Evolutionary conservation across 1,140 invertebrate genomes (phyloP).

Genomic region (Ceratosolen fusciceps): DNA sequence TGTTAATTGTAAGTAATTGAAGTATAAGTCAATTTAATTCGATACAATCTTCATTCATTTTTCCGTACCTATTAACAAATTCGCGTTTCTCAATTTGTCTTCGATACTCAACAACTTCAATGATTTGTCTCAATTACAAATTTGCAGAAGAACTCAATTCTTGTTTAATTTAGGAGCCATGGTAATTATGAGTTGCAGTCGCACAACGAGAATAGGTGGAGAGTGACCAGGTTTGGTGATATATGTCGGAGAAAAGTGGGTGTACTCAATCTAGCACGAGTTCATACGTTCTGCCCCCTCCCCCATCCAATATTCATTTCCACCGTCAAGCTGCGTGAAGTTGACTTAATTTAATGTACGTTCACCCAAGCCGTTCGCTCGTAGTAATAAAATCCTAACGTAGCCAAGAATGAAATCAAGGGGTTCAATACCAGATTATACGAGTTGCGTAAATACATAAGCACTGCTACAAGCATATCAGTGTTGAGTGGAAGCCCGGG

Average conservation of each 20-base stretch:
- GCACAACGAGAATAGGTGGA: not conserved
- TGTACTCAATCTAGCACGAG: too few species aligned
- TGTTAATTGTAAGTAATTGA: too few species aligned
- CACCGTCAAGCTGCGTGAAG: constrained; percentile 58
- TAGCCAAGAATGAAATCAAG: not conserved
- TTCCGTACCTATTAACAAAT: too few species aligned
- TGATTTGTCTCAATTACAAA: too few species aligned
- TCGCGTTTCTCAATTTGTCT: too few species aligned
- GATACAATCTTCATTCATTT: too few species aligned
- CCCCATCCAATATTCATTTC: constrained; percentile 23
- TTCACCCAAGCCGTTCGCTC: constrained; percentile 23
- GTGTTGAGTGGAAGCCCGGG: too few species aligned
- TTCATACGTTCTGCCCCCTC: not conserved
- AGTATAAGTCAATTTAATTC: too few species aligned
- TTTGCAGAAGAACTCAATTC: too few species aligned
- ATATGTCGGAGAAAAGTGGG: too few species aligned
- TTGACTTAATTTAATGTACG: constrained; percentile 65
- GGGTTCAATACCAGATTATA: constrained; percentile 47
- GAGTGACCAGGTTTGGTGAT: not conserved
- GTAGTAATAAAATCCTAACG: constrained; percentile 61
- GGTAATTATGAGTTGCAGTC: not conserved
- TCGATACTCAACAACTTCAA: too few species aligned
- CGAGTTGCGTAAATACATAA: constrained; percentile 34
- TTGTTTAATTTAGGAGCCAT: too few species aligned
- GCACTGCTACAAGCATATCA: not conserved